A percentile compares a stretch with the other conserved stretches of the same genome.
Evolutionary conservation across 2,797 vertebrate species (phyloP).

Genomic region (Smutsia gigantea): DNA sequence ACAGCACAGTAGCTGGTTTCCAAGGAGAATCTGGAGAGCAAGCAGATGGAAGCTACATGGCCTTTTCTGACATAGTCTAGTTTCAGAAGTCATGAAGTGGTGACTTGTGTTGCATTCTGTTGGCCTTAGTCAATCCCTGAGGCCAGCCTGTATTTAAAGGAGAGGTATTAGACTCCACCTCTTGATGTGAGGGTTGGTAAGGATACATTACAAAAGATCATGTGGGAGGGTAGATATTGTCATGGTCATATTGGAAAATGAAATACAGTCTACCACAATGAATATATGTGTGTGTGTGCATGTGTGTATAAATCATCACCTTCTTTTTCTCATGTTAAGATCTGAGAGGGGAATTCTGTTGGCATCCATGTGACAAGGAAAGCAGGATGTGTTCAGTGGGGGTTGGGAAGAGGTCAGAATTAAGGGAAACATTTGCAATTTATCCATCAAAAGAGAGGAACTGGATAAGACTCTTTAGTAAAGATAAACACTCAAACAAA

Average conservation of each 20-base stretch:
- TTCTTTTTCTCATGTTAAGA: neutral
- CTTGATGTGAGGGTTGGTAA: neutral
- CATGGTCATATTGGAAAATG: conserved; percentile 9
- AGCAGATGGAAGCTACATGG: neutral
- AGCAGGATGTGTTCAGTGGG: neutral
- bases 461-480: neutral
- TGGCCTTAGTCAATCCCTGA: neutral
- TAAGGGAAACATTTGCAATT: neutral
- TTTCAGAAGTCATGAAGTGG: conserved; percentile 9
- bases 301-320: neutral
- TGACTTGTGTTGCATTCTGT: neutral
- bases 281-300: neutral
- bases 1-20: neutral
- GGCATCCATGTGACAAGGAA: neutral
- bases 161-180: neutral
- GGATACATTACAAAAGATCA: neutral
- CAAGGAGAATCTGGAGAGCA: neutral
- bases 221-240: neutral
- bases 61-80: neutral
- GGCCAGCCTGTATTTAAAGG: neutral
- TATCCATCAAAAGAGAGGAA: neutral
- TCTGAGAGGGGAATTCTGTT: neutral
- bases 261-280: neutral
- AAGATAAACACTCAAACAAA: neutral
- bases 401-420: neutral